Evolutionary conservation across 2,797 vertebrate species (phyloP).

Genomic region (Orientallactaga sibirica): DNA sequence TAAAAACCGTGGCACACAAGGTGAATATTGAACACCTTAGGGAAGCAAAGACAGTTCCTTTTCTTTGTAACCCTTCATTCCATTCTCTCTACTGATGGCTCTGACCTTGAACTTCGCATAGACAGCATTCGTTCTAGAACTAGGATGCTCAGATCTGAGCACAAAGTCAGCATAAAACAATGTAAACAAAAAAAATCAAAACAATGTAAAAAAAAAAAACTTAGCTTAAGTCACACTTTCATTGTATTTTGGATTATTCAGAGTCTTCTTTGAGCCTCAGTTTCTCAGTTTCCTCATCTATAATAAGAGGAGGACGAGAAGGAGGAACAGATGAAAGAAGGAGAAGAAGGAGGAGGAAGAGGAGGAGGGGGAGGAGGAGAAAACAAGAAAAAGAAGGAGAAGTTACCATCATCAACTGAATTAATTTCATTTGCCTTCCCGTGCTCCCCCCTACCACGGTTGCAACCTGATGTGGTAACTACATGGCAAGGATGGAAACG

Average conservation of each 20-base stretch:
- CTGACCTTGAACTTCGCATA: not conserved
- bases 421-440: not conserved
- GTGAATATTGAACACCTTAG: not conserved
- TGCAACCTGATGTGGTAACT: not conserved
- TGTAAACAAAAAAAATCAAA: not conserved
- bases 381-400: not conserved
- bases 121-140: not conserved
- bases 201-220: not conserved
- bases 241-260: constrained; percentile 7
- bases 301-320: not conserved
- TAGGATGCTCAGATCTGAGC: not conserved
- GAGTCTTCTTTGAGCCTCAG: not conserved
- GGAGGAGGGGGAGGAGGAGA: not conserved
- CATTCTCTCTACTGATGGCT: not conserved
- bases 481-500: not conserved
- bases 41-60: constrained; percentile 9
- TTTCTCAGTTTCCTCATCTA: constrained; percentile 12
- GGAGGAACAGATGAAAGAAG: not conserved
- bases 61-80: not conserved
- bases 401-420: not conserved
- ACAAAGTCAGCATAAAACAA: not conserved
- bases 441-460: not conserved
- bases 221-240: not conserved
- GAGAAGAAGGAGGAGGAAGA: not conserved
- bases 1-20: not conserved